Evolutionary conservation across 2,113 vertebrate species (phyloP), one percentile per base, ranked within the genome.

Genomic region (Coreoperca whiteheadi): DNA sequence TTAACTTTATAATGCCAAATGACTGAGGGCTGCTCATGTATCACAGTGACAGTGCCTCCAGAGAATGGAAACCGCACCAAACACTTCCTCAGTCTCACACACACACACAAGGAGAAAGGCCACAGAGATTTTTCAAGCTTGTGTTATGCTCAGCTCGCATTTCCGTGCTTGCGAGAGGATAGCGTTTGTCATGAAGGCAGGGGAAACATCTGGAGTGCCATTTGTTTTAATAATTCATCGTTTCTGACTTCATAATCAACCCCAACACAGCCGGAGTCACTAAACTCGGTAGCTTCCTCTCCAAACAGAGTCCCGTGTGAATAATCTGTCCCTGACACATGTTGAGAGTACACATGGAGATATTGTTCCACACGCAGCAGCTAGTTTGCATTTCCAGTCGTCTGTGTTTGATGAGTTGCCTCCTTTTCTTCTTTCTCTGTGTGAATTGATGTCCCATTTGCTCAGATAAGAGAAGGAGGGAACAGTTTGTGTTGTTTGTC

Each of bases 171-270:
- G 46, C 80, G 74, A 76, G 86, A 79, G 41, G 81, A 50, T 77
- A 4, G 73, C 68, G 79, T 94, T 94, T 93, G 89, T 92, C 89
- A 88, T 81, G 75, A 79, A 79, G 86, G 85, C 74, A 61, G 79
- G 53, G 77, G 54, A 74, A 93, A 92, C 92, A 93, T 93, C 91
- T 94, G 93, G 87, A 87, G 89, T 64, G 77, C 85, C 86, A 81
- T 92, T 93, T 89, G 86, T 91, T 91, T 94, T 84, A 91, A 94
- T 93, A 93, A 94, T 94, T 92, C 78, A 93, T 86, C 53, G 64
- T 82, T 88, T 83, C 82, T 84, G 91, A 90, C 90, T 93, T 86
- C 82, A 79, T 90, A 88, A 92, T 93, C 77, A 91, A 84, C 79
- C 87, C 32, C 30, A 54, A 65, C 82, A 56, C 90, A 85, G 83